Evolutionary conservation across 2,888 invertebrate genomes (phyloP), one percentile per base, ranked within the genome.

Genomic region (Chorisops tibialis): DNA sequence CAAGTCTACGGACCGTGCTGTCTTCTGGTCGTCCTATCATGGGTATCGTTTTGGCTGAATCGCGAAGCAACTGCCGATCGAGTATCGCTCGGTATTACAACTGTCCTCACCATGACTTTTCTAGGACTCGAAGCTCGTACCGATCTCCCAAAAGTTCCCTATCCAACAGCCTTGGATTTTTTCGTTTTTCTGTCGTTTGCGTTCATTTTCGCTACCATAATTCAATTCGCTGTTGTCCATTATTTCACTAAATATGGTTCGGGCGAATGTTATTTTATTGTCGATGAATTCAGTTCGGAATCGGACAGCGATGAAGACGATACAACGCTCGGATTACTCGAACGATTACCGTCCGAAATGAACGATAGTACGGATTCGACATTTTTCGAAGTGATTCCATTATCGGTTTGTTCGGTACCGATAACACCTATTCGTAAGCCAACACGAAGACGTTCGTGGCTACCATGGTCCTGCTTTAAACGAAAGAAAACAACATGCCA

Each of bases 41-140:
- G 92, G 92, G 91, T 93, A 1, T 90, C 91, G 2, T 89, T 89
- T 72, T 91, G 90, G 91, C 81, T 91, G 41, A 91, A 91, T 77
- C 79, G 91, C 60, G 92, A 93, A 76, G 91, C 91, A 1, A 91
- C 77, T 0, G 89, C 91, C 0, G 92, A 91, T 74, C 80, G 92
- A 65, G 88, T 92, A 0, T 87, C 90, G 0, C 76, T 92, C 45
- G 91, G 91, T 52, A 89, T 91, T 59, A 92, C 89, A 47, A 91
- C 91, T 0, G 90, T 92, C 6, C 79, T 92, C 60, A 91, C 91
- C 9, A 91, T 92, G 90, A 89, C 91, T 0, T 91, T 91, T 71
- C 79, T 91, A 63, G 90, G 90, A 5, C 77, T 91, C 67, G 89
- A 91, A 73, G 89, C 89, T 1, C 81, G 91, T 63, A 89, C 87